phyloP scores from a whole-genome alignment of 2,888 invertebrate genomes.

The Cantharis rufa region DNA sequence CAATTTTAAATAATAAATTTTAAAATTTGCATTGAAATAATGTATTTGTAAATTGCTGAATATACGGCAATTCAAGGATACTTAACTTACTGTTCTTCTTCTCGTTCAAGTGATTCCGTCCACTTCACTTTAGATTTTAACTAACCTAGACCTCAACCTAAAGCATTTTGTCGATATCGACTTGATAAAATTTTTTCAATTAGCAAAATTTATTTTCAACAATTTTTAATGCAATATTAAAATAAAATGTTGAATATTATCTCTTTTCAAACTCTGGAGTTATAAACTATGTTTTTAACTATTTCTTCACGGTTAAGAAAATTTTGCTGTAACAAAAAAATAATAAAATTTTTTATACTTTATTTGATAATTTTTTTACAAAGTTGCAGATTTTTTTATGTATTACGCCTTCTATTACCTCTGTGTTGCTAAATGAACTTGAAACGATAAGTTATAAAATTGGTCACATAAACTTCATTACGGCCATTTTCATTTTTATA shows the following conservation, averaged over 20 bases:
- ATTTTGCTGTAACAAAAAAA: no score
- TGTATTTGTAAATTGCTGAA: conserved; percentile 33
- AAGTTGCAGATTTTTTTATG: neutral
- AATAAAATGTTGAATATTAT: neutral
- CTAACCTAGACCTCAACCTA: conserved; percentile 33
- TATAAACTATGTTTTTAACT: no score
- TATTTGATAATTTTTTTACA: neutral
- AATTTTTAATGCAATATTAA: neutral
- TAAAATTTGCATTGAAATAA: conserved; percentile 11
- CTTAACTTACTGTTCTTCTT: conserved; percentile 23
- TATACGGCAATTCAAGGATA: conserved; percentile 27
- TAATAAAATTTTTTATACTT: neutral
- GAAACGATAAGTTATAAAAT: neutral
- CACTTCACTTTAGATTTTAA: conserved; percentile 22
- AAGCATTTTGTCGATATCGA: conserved; percentile 20
- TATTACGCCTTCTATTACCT: neutral
- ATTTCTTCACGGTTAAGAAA: no score
- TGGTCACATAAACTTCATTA: neutral
- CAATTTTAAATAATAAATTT: neutral
- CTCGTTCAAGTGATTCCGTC: conserved; percentile 16
- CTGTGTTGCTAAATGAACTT: neutral
- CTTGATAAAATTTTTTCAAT: neutral
- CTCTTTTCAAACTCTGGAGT: no score
- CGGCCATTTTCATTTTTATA: neutral
- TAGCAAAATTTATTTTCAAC: neutral